Evolutionary conservation across 1,140 invertebrate genomes (phyloP).

Genomic region (Rhysida immarginata): DNA sequence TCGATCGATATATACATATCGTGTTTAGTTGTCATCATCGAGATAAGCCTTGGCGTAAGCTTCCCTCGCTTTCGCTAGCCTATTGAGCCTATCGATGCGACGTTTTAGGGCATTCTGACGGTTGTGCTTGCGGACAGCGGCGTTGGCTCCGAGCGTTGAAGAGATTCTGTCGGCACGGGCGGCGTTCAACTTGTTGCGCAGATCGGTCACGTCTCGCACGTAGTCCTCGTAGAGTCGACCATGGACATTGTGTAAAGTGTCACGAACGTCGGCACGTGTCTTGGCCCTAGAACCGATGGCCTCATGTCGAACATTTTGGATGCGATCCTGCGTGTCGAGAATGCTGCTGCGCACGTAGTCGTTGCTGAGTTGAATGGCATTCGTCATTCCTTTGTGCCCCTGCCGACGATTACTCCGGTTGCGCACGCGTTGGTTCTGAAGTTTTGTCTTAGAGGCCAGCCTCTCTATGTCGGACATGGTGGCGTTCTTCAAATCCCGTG

Average conservation of each 20-base stretch:
- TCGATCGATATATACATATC: too few species aligned
- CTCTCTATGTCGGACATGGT: too few species aligned
- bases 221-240: neutral
- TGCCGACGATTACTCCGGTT: too few species aligned
- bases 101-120: neutral
- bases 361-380: too few species aligned
- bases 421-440: too few species aligned
- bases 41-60: neutral
- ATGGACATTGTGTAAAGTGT: neutral
- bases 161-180: neutral
- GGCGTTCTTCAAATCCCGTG: too few species aligned
- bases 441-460: too few species aligned
- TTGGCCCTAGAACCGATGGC: neutral
- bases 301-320: neutral
- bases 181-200: neutral
- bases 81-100: neutral
- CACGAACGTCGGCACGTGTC: neutral
- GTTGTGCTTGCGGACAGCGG: neutral
- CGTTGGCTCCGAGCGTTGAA: neutral
- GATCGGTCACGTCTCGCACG: neutral
- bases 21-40: too few species aligned
- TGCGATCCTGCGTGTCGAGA: neutral
- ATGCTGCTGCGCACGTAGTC: too few species aligned
- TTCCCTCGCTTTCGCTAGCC: neutral
- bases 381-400: too few species aligned